A percentile compares a stretch with the other conserved stretches of the same genome.
Conservation (phyloP, 2,888 invertebrate genomes). For the Cenopis cana region DNA sequence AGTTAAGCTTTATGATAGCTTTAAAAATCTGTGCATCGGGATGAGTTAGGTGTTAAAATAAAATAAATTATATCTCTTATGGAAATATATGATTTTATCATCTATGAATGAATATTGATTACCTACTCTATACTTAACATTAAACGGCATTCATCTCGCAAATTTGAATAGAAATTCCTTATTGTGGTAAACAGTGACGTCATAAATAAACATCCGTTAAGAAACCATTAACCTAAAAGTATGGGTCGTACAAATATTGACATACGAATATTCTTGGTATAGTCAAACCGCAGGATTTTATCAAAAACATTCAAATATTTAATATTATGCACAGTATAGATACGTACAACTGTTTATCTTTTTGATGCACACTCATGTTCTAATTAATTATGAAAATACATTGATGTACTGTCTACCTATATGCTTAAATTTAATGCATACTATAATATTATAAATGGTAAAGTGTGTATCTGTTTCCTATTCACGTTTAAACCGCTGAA, state of each 20-base stretch:
- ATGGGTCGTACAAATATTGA: constrained; percentile 27
- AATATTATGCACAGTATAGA: not conserved
- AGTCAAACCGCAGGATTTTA: constrained; percentile 20
- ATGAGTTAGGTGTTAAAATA: too few species aligned
- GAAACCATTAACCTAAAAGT: constrained; percentile 24
- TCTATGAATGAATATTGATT: too few species aligned
- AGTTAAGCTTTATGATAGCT: too few species aligned
- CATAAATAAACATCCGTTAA: constrained; percentile 27
- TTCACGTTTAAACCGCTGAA: too few species aligned
- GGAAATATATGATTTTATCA: too few species aligned
- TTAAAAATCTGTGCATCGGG: too few species aligned
- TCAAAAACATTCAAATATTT: not conserved
- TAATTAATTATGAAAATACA: not conserved
- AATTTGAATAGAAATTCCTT: not conserved
- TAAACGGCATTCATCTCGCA: not conserved
- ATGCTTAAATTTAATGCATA: not conserved
- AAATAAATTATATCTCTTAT: too few species aligned
- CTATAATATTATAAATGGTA: too few species aligned
- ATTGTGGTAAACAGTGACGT: constrained; percentile 3
- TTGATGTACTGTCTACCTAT: not conserved
- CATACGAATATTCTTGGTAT: constrained; percentile 22
- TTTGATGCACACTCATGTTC: not conserved
- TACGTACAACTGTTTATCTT: not conserved
- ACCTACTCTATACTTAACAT: not conserved
- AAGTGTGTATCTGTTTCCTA: too few species aligned